Evolutionary conservation across 2,113 vertebrate species (phyloP).

Genomic region (Syngnathus floridae): DNA sequence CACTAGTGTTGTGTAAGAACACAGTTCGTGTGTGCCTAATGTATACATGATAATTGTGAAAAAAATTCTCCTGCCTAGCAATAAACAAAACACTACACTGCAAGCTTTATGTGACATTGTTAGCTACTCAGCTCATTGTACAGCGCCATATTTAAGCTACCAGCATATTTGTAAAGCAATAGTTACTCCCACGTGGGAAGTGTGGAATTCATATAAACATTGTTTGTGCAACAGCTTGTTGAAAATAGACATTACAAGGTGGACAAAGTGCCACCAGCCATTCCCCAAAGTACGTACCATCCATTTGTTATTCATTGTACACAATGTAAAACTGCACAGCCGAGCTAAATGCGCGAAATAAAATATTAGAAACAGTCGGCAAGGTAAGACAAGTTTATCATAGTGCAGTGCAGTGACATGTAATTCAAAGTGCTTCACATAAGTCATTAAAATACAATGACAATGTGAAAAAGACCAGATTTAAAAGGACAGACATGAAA

Average conservation of each 20-base stretch:
- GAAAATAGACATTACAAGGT: conserved; percentile 5
- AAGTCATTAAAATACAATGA: too few relatives aligned
- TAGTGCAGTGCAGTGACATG: too few relatives aligned
- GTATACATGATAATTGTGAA: too few relatives aligned
- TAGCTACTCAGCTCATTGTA: not conserved
- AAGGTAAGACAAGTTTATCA: too few relatives aligned
- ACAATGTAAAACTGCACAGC: not conserved
- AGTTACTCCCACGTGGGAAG: conserved; percentile 8
- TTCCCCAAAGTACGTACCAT: not conserved
- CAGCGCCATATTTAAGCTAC: conserved; percentile 10
- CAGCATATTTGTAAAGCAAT: not conserved
- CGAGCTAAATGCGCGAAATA: not conserved
- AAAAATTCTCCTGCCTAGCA: too few relatives aligned
- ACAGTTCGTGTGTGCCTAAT: not conserved
- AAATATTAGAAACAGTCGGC: too few relatives aligned
- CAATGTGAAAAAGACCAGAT: too few relatives aligned
- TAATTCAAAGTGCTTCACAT: too few relatives aligned
- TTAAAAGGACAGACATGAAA: not conserved
- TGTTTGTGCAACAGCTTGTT: not conserved
- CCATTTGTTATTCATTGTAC: not conserved
- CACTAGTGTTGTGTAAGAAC: not conserved
- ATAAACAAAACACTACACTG: not conserved
- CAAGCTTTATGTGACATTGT: not conserved
- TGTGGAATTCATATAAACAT: conserved; percentile 18
- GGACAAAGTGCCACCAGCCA: not conserved